Evolutionary conservation across 2,113 vertebrate species (phyloP), one percentile per base, ranked within the genome.

Genomic region (Gymnocephalus cernua): DNA sequence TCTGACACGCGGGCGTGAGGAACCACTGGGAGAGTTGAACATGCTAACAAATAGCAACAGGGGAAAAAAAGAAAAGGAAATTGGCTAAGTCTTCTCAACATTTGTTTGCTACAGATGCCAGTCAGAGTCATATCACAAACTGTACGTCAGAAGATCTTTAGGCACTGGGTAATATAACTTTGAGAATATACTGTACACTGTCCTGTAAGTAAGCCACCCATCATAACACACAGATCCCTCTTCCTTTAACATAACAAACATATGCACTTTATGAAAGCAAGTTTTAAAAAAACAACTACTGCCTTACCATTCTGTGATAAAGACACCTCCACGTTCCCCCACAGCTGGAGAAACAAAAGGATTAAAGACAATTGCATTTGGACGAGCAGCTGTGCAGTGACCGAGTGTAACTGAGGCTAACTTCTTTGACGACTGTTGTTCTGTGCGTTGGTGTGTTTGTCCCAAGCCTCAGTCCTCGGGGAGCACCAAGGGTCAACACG

Each of bases 321-420:
- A 27, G 79, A 61, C 48, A 64, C 41, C 18, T 53, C 29, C 58
- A 83, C 66, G 2, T 13, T 62, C 14, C 48, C 65, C 81, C 74
- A 91, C 44, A 91, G 45, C 2, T 80, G 77, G 9, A 92, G 79
- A 35, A 63, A 38, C 12, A 92, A 44, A 54, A 87, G 27, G n/a
- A 79, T 23, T 23, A 90, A 18, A 57, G 29, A n/a, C 65, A 32
- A 68, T 51, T 35, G 25, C 87, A 93, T 92, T 54, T 64, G 23
- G 8, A 50, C 9, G 6, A 67, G 18, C 38, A 47, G 38, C 32
- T 27, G 61, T 11, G 25, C 18, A 6, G 45, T 16, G 16, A 9
- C 72, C 67, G 9, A 69, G 18, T 59, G 38, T 35, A 12, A 50
- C 67, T 57, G 67, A 21, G 63, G 27, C 51, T 1, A 13, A 48